These are phyloP conservation scores for Etia nguti DNA, from an alignment of 2,113 vertebrate genomes.

Conservation along the genomic window DNA sequence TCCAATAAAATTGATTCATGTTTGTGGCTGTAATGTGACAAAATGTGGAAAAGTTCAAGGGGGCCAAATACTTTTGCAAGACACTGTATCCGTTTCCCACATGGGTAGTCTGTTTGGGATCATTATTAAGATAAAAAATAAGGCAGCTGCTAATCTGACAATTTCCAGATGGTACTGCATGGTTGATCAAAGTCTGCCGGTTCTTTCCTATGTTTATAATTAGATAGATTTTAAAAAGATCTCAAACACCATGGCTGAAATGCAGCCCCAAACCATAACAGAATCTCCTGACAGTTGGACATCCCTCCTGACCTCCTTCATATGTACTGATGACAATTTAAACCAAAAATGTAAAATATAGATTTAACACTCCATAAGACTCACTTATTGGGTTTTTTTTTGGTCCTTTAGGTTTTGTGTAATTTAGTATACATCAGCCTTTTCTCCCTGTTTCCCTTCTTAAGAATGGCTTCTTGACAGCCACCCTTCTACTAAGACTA, in stretches of 20 bases:
- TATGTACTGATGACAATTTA: not conserved
- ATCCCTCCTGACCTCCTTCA: not conserved
- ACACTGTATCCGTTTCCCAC: not conserved
- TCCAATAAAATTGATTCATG: no score
- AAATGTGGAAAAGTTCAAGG: no score
- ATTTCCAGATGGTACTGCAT: not conserved
- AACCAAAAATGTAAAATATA: not conserved
- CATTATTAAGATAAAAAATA: not conserved
- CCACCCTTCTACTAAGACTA: not conserved
- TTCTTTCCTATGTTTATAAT: not conserved
- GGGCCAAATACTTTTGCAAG: no score
- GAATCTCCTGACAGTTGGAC: not conserved
- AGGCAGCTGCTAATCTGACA: not conserved
- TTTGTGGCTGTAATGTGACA: no score
- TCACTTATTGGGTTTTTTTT: not conserved
- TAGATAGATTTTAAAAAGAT: not conserved
- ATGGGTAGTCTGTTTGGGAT: not conserved
- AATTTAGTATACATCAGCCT: not conserved
- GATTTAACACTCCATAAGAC: not conserved
- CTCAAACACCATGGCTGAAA: accelerated
- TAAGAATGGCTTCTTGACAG: not conserved
- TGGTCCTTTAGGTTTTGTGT: not conserved
- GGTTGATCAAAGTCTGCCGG: not conserved
- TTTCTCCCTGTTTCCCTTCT: not conserved
- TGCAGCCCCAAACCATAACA: not conserved